Base-by-base conservation (phyloP, 2,113 vertebrate species). In the Pao palembangensis region DNA sequence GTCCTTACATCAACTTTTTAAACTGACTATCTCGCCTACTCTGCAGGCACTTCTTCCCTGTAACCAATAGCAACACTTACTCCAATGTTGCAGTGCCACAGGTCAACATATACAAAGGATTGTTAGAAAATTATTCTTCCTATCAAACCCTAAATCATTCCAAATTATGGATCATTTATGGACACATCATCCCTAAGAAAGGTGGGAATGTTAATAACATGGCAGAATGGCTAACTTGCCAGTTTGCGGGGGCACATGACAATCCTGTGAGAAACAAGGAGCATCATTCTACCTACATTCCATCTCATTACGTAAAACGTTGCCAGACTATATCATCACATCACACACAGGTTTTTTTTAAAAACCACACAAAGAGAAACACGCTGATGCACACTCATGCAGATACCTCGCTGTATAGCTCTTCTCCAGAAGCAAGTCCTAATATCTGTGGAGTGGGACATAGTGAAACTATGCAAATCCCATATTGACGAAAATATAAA, bases 381-480 rank as follows among this genome's bases (percentile, higher is more conserved):
- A 73, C 64, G 58, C 64, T 64, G 44, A 58, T 58, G 4, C 76
- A 82, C 61, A 78, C 57, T 69, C 89, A 91, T 90, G 88, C 90
- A n/a, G 71, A 75, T 91, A 92, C 91, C 89, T 91, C 89, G 82
- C 80, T 57, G 84, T 12, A 86, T 85, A 16, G 83, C 83, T 79
- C 88, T 87, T 75, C 90, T 90, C 91, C 90, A 92, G 81, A 92
- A 92, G 52, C 71, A 87, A 85, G 88, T 91, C 84, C 90, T 90
- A 70, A 90, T 80, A 79, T 92, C 91, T 92, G 89, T 62, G 43
- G 78, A 81, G 71, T 62, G 83, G 79, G 72, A 87, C 18, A 82
- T 4, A n/a, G 65, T 82, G 64, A 80, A 38, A 38, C 34, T 11
- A 38, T 38, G 34, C 34, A 38, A 38, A 8, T 58, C 62, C 73